These are phyloP conservation scores for Hirtodrosophila histrioides DNA, from an alignment of 2,888 invertebrate species.

Conservation along the genomic window DNA sequence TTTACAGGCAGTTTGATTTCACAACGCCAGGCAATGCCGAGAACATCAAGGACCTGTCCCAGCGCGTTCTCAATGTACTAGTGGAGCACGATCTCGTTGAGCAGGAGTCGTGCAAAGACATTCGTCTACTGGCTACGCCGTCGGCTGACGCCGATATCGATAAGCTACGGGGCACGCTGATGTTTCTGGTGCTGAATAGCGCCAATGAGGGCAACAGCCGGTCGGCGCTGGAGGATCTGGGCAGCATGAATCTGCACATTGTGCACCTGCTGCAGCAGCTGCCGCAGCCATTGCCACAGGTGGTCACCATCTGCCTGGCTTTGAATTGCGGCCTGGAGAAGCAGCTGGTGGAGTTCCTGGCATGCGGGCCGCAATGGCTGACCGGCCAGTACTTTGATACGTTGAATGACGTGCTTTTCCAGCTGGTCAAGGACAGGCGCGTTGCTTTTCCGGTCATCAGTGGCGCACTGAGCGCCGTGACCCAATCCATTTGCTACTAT, in stretches of 20 bases:
- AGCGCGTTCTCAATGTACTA: constrained; percentile 29
- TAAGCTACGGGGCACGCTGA: constrained; percentile 54
- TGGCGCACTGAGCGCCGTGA: constrained; percentile 35
- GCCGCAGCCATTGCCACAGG: constrained; percentile 37
- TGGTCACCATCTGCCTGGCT: constrained; percentile 43
- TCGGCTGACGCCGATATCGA: constrained; percentile 18
- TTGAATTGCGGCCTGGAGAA: constrained; percentile 48
- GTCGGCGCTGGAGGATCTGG: neutral
- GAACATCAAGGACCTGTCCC: constrained; percentile 21
- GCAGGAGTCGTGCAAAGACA: neutral
- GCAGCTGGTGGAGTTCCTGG: constrained; percentile 47
- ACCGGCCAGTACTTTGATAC: constrained; percentile 45
- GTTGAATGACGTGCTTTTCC: constrained; percentile 28
- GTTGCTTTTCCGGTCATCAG: constrained; percentile 18
- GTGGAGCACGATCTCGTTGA: constrained; percentile 44
- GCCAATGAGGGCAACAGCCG: neutral
- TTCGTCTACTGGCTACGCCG: neutral
- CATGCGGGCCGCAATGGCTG: constrained; percentile 54
- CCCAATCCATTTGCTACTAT: constrained; percentile 23
- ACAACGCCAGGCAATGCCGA: constrained; percentile 48
- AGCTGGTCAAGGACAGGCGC: neutral
- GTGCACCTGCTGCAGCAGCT: constrained; percentile 48
- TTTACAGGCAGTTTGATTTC: too few species aligned
- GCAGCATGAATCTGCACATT: constrained; percentile 29
- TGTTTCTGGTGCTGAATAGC: constrained; percentile 48